phyloP scores from a whole-genome alignment of 1,140 invertebrate species.

The Bathynomus jamesi region DNA sequence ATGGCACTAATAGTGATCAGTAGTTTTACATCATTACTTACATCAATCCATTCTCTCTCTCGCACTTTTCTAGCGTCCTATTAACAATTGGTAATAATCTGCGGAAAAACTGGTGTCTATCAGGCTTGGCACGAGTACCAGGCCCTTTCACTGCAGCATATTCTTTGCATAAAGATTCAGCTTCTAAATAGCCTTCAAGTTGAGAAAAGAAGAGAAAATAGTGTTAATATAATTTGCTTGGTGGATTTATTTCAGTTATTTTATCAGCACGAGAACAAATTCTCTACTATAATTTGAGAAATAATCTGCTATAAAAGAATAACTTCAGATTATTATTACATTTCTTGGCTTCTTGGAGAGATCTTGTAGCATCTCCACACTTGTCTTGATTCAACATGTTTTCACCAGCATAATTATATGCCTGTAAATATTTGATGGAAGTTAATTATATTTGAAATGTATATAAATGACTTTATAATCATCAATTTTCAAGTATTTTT shows the following conservation, averaged over 20 bases:
- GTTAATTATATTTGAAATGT: too few species aligned
- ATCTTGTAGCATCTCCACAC: constrained; percentile 60
- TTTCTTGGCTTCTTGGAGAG: constrained; percentile 55
- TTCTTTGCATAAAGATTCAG: constrained; percentile 52
- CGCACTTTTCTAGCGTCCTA: constrained; percentile 60
- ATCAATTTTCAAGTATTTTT: too few species aligned
- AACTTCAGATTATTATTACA: constrained; percentile 40
- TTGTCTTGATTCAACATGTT: constrained; percentile 58
- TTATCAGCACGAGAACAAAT: too few species aligned
- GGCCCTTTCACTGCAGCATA: constrained; percentile 55
- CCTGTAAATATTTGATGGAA: too few species aligned
- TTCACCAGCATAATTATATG: constrained; percentile 60
- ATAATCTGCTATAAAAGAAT: neutral
- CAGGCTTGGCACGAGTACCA: constrained; percentile 54
- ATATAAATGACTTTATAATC: too few species aligned
- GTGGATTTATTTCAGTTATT: too few species aligned
- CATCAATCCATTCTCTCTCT: constrained; percentile 66
- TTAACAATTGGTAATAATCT: constrained; percentile 54
- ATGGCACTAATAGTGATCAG: constrained; percentile 5
- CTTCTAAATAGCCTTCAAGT: constrained; percentile 48
- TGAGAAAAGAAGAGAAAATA: constrained; percentile 11
- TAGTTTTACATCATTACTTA: constrained; percentile 41
- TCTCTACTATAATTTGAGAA: too few species aligned
- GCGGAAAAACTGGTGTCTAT: constrained; percentile 59
- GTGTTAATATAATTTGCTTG: too few species aligned